These are phyloP conservation scores for Bombus impatiens DNA, from an alignment of 1,140 invertebrate genomes.

Conservation along the genomic window DNA sequence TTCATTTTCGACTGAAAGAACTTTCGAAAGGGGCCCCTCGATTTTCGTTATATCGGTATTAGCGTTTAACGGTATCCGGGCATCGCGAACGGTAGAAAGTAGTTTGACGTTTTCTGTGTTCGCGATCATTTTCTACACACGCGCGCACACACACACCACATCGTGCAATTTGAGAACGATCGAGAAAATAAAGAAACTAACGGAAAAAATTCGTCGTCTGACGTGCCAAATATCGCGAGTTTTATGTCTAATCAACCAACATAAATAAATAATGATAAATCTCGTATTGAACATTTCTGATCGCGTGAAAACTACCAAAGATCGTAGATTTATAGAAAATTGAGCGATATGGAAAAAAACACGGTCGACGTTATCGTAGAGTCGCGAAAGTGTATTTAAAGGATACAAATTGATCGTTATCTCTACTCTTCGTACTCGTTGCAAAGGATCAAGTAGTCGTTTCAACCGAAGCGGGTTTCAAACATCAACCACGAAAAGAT, in stretches of 20 bases:
- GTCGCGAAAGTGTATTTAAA: no score
- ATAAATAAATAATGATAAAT: no score
- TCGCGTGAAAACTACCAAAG: no score
- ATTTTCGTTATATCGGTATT: conserved; percentile 20
- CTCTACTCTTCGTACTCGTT: no score
- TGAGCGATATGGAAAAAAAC: no score
- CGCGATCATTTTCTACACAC: neutral
- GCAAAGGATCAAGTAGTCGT: neutral
- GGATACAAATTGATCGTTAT: no score
- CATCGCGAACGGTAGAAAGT: conserved; percentile 69
- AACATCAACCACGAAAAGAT: neutral
- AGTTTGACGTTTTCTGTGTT: conserved; percentile 69
- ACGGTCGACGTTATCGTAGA: no score
- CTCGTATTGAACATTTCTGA: no score
- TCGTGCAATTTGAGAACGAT: conserved; percentile 39
- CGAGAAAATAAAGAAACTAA: neutral
- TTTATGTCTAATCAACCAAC: no score
- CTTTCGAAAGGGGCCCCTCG: conserved; percentile 2
- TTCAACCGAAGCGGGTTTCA: neutral
- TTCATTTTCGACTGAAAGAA: conserved; percentile 1
- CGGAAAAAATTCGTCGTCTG: no score
- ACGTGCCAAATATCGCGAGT: no score
- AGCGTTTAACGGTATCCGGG: conserved; percentile 66
- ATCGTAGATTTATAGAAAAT: no score
- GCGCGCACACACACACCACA: neutral